Conservation (phyloP, 1,140 invertebrate species). For the Hetaerina americana region DNA sequence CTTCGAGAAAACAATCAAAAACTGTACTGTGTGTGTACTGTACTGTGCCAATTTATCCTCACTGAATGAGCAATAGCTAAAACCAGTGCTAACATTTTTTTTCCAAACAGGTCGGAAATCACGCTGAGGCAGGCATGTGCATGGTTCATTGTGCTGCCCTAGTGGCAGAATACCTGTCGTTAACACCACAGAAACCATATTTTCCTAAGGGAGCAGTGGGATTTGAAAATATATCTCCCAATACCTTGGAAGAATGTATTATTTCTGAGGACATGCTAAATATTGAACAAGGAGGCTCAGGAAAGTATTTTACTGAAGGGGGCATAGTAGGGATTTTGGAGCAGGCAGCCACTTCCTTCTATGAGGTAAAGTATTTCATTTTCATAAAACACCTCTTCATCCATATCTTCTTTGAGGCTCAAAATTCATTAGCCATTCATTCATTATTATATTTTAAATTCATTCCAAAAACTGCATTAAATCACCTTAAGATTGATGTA, state of each 20-base stretch:
- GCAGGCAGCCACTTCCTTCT: constrained; percentile 79
- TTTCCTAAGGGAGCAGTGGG: constrained; percentile 75
- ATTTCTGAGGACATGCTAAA: constrained; percentile 82
- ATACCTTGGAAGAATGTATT: constrained; percentile 88
- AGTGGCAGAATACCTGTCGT: constrained; percentile 83
- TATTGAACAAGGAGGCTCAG: constrained; percentile 70
- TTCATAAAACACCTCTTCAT: too few relatives aligned
- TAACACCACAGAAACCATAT: constrained; percentile 59
- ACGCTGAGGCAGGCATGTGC: constrained; percentile 93
- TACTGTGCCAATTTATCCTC: not conserved
- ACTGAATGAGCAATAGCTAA: too few relatives aligned
- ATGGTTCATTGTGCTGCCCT: constrained; percentile 85
- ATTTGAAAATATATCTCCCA: constrained; percentile 68
- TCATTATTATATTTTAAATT: too few relatives aligned
- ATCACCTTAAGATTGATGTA: too few relatives aligned
- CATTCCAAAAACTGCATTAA: too few relatives aligned
- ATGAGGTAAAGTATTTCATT: constrained; percentile 37
- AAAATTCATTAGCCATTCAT: too few relatives aligned
- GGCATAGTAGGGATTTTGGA: constrained; percentile 77
- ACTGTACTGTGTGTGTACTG: too few relatives aligned
- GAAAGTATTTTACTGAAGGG: constrained; percentile 79
- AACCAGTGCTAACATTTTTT: too few relatives aligned
- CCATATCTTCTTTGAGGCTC: too few relatives aligned
- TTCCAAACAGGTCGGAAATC: constrained; percentile 76
- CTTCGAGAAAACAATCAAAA: too few relatives aligned